phyloP scores from a whole-genome alignment of 2,888 invertebrate genomes.

The Desoria tigrina region DNA sequence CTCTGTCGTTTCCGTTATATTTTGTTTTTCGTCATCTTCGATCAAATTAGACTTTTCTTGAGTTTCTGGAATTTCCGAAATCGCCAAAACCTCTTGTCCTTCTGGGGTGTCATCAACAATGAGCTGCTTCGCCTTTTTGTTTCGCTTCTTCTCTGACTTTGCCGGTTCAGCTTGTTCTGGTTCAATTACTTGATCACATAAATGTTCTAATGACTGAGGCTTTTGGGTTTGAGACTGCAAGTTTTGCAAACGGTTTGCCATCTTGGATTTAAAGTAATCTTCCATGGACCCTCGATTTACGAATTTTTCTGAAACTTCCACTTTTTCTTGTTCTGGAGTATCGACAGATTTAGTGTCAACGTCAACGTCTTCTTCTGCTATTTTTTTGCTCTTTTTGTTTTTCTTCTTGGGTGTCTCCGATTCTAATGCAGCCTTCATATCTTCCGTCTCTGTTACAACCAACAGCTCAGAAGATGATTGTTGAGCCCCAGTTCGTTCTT shows the following conservation, averaged over 20 bases:
- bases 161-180: conserved; percentile 1
- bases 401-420: conserved; percentile 9
- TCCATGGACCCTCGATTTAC: conserved; percentile 39
- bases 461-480: background rate
- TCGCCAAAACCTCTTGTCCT: too few species aligned
- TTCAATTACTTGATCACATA: too few species aligned
- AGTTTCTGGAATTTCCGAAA: background rate
- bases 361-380: background rate
- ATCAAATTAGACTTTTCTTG: background rate
- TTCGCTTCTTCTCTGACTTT: conserved; percentile 13
- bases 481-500: too few species aligned
- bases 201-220: too few species aligned
- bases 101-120: too few species aligned
- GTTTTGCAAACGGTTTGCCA: conserved; percentile 1
- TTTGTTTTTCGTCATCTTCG: background rate
- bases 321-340: background rate
- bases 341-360: background rate
- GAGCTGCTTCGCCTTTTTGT: background rate
- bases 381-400: conserved; percentile 25
- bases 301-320: conserved; percentile 10
- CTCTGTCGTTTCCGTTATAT: background rate
- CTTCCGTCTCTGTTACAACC: background rate
- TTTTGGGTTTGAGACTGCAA: background rate
- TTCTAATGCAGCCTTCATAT: background rate
- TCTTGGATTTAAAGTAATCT: conserved; percentile 38